These are phyloP conservation scores for Saturnia japonica DNA, from an alignment of 2,888 invertebrate genomes.

Conservation along the genomic window DNA sequence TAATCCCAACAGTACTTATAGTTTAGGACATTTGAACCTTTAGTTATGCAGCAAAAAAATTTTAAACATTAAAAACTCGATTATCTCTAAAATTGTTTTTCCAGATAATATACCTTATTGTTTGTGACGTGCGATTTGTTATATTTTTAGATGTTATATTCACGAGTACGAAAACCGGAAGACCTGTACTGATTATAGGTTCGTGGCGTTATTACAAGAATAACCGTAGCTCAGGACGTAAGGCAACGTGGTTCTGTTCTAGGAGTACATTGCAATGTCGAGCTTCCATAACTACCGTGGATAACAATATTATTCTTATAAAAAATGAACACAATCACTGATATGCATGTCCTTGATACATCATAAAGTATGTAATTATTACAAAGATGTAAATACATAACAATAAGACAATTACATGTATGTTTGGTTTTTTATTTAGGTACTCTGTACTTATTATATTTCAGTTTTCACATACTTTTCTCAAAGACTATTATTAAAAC, in stretches of 20 bases:
- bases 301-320: constrained; percentile 21
- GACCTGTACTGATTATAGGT: constrained; percentile 35
- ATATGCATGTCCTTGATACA: neutral
- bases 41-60: too few species aligned
- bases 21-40: too few species aligned
- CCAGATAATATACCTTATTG: too few species aligned
- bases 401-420: neutral
- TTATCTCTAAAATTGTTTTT: too few species aligned
- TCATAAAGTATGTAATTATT: neutral
- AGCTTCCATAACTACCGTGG: constrained; percentile 21
- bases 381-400: neutral
- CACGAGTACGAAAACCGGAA: constrained; percentile 33
- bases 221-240: constrained; percentile 27
- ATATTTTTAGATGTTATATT: constrained; percentile 28
- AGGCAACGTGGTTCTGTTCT: constrained; percentile 33
- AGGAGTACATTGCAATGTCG: constrained; percentile 22
- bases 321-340: constrained; percentile 31
- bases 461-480: neutral
- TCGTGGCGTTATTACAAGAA: constrained; percentile 37
- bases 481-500: neutral
- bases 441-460: neutral
- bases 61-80: too few species aligned
- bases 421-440: neutral
- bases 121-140: too few species aligned
- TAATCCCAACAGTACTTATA: too few species aligned